Base-by-base conservation (phyloP, 2,113 vertebrate genomes). In the Arenaria interpres region DNA sequence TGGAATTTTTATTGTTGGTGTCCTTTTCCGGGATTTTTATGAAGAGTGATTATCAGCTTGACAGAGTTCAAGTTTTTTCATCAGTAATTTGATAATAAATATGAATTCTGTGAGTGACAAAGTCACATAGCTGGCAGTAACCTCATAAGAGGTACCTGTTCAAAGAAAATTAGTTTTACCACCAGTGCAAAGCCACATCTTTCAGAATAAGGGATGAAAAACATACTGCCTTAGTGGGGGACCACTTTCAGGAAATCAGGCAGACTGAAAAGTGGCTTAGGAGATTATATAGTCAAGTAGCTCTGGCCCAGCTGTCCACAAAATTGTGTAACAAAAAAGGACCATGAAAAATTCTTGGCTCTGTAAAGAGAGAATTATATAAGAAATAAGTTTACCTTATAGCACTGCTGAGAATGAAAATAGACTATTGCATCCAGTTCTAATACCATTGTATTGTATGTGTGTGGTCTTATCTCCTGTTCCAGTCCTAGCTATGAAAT, bases 201-300 rank as follows among this genome's bases (percentile, higher is more conserved):
- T 53, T 50, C 24, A 45, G 50, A 77, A 51, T 24, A 35, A 50
- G 17, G 33, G 30, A 57, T 25, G 7, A 73, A 72, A 88, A 89
- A 0, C 14, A 20, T 50, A 28, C 28, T 68, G 9, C 28, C 12
- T 27, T 12, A 30, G 12, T 46, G 1, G 0, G 21, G 39, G 8
- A 69, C 4, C 1, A 11, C 81, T 86, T 88, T 59, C 25, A 50
- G 59, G 37, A 78, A 63, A 78, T 32, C 56, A 63, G 43, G 10
- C 4, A 62, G 41, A 62, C 6, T 73, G 32, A 74, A 28, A 71
- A 81, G 7, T 51, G 20, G 2, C 10, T 83, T 57, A 89, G 39
- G 39, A 66, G 43, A 41, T 56, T n/a, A 43, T 54, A 20, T 48
- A 51, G 21, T 71, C 22, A 68, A 71, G 54, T 14, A 84, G 18